phyloP scores from a whole-genome alignment of 2,113 vertebrate species.

The Ariopsis seemanni region DNA sequence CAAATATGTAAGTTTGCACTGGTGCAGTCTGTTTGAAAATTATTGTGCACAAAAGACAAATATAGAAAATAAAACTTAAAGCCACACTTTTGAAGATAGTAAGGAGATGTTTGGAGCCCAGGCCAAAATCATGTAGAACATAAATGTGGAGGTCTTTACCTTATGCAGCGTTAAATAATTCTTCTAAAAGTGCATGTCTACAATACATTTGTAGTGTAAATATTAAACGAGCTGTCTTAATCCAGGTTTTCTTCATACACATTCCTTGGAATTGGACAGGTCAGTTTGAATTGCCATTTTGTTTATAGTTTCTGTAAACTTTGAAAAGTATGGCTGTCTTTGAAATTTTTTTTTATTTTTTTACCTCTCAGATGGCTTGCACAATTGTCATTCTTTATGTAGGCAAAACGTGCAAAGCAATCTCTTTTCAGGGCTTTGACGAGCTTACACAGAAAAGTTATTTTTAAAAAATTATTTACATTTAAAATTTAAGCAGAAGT shows the following conservation, averaged over 20 bases:
- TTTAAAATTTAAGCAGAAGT: neutral
- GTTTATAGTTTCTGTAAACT: slow-evolving; percentile 2
- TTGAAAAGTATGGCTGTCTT: neutral
- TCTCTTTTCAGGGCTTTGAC: slow-evolving; percentile 73
- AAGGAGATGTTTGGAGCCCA: neutral
- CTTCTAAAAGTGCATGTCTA: neutral
- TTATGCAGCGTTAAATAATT: neutral
- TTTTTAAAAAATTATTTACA: neutral
- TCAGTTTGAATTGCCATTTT: slow-evolving; percentile 44
- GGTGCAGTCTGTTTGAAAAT: neutral
- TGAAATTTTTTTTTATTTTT: neutral
- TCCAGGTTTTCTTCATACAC: slow-evolving; percentile 72
- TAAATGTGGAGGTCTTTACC: neutral
- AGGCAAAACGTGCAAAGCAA: slow-evolving; percentile 65
- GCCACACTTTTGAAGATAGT: neutral
- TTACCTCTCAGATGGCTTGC: slow-evolving; percentile 66
- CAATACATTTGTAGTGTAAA: neutral
- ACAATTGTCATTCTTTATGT: slow-evolving; percentile 69
- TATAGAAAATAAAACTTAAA: neutral
- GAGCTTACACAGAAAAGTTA: slow-evolving; percentile 66
- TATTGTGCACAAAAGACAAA: neutral
- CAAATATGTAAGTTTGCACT: neutral
- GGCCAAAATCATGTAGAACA: neutral
- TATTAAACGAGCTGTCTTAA: neutral
- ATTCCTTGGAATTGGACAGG: slow-evolving; percentile 74